Evolutionary conservation across 2,113 vertebrate species (phyloP), one percentile per base, ranked within the genome.

Genomic region (Tamias sibiricus): DNA sequence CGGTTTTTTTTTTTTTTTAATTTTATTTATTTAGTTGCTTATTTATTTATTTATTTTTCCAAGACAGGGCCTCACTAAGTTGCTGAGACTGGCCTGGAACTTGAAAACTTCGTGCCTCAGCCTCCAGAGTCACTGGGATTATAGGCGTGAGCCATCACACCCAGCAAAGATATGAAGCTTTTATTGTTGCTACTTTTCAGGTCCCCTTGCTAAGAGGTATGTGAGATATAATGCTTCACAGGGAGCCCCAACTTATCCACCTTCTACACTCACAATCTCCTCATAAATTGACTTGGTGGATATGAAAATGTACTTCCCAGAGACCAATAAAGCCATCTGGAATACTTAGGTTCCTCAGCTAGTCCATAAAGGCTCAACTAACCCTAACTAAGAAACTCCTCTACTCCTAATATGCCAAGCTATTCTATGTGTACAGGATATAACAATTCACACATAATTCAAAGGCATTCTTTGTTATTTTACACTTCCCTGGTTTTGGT

Each of bases 171-270:
- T 69, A 95, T 97, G 79, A 98, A 98, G 93, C 87, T 96, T 98
- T 98, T 98, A 96, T 98, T 98, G 90, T 95, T 97, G 79, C 79
- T 97, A 90, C 97, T 97, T 98, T 96, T 98, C 97, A 98, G 95
- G 93, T 87, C 69, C 94, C 94, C 97, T 96, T 98, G 95, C 94
- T 87, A 88, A 92, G n/a, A 87, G 81, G 94, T 96, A 62, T 80
- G 89, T 97, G 68, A 89, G 96, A 98, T 97, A 96, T 88, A 97
- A 93, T 91, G 93, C 24, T 93, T 11, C 64, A 74, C 13, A 82
- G 40, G 30, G 11, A 96, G 4, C 59, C 35, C 49, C 35, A 26
- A 20, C 35, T 68, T 47, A 59, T 11, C 14, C 35, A 54, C 30
- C 37, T 90, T 20, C 62, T 28, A 42, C 4, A 86, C 19, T 62